phyloP scores from a whole-genome alignment of 2,888 invertebrate genomes.

The Molanna angustata region DNA sequence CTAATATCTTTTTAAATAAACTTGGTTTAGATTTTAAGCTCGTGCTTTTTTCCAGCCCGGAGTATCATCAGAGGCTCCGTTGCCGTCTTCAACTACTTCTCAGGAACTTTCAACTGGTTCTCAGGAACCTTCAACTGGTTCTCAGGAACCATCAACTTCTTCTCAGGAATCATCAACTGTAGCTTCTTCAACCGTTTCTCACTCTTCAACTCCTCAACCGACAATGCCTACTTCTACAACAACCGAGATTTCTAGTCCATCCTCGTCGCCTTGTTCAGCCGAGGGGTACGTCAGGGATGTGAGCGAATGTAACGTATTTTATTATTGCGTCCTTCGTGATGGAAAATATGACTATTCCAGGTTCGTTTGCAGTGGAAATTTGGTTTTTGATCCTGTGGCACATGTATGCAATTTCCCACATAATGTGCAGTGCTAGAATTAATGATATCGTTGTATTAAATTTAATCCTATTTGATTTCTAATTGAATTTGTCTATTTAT shows the following conservation, averaged over 20 bases:
- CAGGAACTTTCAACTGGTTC: not conserved
- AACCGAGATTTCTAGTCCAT: not conserved
- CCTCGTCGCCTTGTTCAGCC: constrained; percentile 38
- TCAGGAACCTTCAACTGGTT: constrained; percentile 2
- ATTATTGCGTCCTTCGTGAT: constrained; percentile 40
- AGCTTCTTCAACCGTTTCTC: constrained; percentile 19
- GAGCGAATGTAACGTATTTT: constrained; percentile 45
- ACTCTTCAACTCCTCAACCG: constrained; percentile 5
- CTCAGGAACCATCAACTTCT: not conserved
- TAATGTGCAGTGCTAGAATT: too few relatives aligned
- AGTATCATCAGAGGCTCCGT: too few relatives aligned
- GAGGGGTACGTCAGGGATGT: constrained; percentile 48
- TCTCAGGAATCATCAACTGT: constrained; percentile 11
- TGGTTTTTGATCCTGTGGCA: constrained; percentile 42
- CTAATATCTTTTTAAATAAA: too few relatives aligned
- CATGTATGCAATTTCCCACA: constrained; percentile 45
- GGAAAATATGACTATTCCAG: constrained; percentile 36
- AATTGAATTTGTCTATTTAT: too few relatives aligned
- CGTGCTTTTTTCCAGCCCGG: too few relatives aligned
- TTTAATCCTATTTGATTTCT: too few relatives aligned
- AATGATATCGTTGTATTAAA: too few relatives aligned
- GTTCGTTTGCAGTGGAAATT: constrained; percentile 40
- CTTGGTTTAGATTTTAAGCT: too few relatives aligned
- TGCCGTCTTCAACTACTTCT: not conserved
- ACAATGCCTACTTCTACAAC: constrained; percentile 5